A percentile compares a stretch with the other conserved stretches of the same genome.
phyloP scores from a whole-genome alignment of 2,888 invertebrate species.

The Phrixothrix hirtus region DNA sequence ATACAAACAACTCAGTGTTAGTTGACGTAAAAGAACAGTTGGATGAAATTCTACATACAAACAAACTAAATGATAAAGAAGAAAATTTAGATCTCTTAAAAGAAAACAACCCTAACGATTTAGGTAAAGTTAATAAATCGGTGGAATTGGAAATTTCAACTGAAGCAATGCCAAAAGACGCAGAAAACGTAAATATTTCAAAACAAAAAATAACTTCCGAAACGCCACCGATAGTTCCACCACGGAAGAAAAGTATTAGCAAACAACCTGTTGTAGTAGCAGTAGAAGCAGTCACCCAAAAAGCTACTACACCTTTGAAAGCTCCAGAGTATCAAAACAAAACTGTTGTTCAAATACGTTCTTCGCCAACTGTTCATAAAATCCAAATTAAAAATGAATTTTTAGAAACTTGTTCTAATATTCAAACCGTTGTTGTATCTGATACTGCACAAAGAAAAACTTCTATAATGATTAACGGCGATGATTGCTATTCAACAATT shows the following conservation, averaged over 20 bases:
- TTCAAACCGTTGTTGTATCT: constrained; percentile 43
- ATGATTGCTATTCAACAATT: constrained; percentile 75
- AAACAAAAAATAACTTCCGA: background rate
- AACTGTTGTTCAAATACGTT: constrained; percentile 57
- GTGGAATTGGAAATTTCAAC: background rate
- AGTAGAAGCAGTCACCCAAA: background rate
- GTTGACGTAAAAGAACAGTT: background rate
- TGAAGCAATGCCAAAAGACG: background rate
- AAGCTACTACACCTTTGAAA: constrained; percentile 12
- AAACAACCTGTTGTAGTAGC: constrained; percentile 43
- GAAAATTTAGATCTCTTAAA: background rate
- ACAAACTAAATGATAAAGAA: background rate
- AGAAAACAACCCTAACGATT: background rate
- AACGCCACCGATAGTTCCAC: constrained; percentile 51
- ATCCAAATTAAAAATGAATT: constrained; percentile 61
- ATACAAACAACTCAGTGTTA: background rate
- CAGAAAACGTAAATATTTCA: background rate
- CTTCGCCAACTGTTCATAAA: constrained; percentile 57
- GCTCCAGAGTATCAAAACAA: constrained; percentile 43
- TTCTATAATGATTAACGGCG: constrained; percentile 74
- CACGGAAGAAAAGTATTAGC: constrained; percentile 52
- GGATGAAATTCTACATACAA: background rate
- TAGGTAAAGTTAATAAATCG: background rate
- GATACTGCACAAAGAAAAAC: constrained; percentile 60
- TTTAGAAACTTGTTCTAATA: constrained; percentile 39